These are phyloP conservation scores for Epirrhoe tristata DNA, from an alignment of 2,888 invertebrate species.

Conservation along the genomic window DNA sequence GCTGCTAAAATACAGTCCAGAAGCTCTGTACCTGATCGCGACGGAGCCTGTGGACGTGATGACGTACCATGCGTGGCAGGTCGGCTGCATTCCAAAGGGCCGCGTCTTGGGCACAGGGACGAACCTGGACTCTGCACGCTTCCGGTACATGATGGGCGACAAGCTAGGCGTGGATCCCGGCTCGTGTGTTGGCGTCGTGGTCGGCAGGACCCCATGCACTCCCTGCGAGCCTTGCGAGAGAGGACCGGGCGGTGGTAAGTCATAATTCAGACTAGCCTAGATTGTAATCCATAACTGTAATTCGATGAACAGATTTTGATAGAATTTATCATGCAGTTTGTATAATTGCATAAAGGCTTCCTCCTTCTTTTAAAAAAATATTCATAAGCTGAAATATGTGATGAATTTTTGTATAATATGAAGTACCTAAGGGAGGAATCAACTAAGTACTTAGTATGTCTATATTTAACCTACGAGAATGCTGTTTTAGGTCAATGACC, in stretches of 20 bases:
- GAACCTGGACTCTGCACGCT: slow-evolving; percentile 93
- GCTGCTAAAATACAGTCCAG: slow-evolving; percentile 90
- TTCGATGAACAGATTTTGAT: too few species aligned
- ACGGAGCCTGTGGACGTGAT: slow-evolving; percentile 95
- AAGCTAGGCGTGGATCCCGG: slow-evolving; percentile 90
- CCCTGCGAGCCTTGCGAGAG: slow-evolving; percentile 10
- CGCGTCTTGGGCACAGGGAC: slow-evolving; percentile 94
- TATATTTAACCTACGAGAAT: too few species aligned
- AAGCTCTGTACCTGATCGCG: slow-evolving; percentile 88
- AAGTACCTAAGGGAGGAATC: too few species aligned
- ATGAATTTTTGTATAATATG: too few species aligned
- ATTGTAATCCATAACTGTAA: too few species aligned
- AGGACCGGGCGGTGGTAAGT: slow-evolving; percentile 19
- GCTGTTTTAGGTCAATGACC: too few species aligned
- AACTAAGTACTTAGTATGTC: too few species aligned
- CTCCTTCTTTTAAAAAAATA: too few species aligned
- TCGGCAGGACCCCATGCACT: slow-evolving; percentile 86
- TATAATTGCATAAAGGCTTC: too few species aligned
- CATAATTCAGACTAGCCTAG: background rate
- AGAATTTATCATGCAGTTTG: too few species aligned
- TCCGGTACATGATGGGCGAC: slow-evolving; percentile 92
- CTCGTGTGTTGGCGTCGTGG: slow-evolving; percentile 93
- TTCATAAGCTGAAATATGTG: too few species aligned
- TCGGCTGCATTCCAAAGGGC: slow-evolving; percentile 92
- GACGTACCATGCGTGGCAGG: slow-evolving; percentile 94